Percentiles rank a stretch among this genome's conserved stretches.
Conservation (phyloP, 2,797 vertebrate genomes). For the Manis pentadactyla region DNA sequence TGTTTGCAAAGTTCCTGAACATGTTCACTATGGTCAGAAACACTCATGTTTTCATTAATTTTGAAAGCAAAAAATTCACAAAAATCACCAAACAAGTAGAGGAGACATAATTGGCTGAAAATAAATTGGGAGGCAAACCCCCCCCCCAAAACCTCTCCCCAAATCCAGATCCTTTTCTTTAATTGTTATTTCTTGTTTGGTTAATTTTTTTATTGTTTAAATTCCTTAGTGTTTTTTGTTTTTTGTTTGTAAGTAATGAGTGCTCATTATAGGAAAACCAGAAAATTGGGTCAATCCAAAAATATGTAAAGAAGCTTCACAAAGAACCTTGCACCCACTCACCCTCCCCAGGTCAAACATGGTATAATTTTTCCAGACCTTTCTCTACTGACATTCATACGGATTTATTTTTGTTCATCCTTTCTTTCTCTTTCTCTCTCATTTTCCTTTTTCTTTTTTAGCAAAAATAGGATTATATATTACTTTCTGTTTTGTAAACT, state of each 20-base stretch:
- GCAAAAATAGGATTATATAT: not conserved
- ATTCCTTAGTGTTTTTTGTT: not conserved
- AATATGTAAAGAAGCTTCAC: not conserved
- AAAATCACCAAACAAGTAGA: not conserved
- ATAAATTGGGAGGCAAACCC: not conserved
- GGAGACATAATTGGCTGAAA: slow-evolving; percentile 6
- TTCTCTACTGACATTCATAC: not conserved
- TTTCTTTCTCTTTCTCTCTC: not conserved
- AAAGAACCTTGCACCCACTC: not conserved
- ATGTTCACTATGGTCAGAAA: not conserved
- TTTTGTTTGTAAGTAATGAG: not conserved
- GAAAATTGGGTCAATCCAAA: not conserved
- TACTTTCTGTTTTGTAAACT: slow-evolving; percentile 22
- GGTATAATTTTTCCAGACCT: not conserved
- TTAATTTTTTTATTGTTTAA: slow-evolving; percentile 34
- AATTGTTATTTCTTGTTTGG: not conserved
- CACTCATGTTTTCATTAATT: not conserved
- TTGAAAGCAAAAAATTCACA: slow-evolving; percentile 26
- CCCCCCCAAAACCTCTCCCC: not conserved
- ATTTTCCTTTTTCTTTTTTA: not conserved
- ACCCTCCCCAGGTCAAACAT: not conserved
- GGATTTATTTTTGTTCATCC: not conserved
- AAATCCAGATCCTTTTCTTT: not conserved
- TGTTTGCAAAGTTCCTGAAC: not conserved
- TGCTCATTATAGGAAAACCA: not conserved